Evolutionary conservation across 2,888 invertebrate genomes (phyloP).

Genomic region (Ennomos erosarius): DNA sequence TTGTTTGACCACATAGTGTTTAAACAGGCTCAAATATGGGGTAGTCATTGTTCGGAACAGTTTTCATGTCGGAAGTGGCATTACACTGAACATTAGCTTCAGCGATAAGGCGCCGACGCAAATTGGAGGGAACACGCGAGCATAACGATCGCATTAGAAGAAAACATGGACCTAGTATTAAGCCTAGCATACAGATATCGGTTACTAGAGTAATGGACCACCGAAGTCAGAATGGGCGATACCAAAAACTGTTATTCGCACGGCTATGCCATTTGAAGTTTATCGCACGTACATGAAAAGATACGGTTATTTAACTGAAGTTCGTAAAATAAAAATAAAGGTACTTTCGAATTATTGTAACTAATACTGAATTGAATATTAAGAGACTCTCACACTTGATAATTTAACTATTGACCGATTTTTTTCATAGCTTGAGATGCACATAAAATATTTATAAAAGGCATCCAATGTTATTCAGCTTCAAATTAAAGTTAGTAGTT

Average conservation of each 20-base stretch:
- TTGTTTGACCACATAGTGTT: constrained; percentile 56
- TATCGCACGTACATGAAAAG: not conserved
- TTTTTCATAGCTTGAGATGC: no score
- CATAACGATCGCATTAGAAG: constrained; percentile 55
- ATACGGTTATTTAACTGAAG: no score
- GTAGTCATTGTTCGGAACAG: constrained; percentile 69
- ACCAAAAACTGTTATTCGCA: constrained; percentile 9
- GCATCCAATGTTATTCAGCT: no score
- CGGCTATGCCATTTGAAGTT: not conserved
- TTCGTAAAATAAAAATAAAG: no score
- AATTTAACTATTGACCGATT: no score
- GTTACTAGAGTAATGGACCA: constrained; percentile 2
- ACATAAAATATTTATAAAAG: no score
- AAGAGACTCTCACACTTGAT: no score
- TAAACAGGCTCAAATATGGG: constrained; percentile 54
- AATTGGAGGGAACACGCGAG: constrained; percentile 77
- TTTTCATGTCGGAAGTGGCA: constrained; percentile 81
- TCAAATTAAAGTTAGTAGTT: no score
- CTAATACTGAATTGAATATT: no score
- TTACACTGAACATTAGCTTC: constrained; percentile 80
- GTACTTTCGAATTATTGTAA: no score
- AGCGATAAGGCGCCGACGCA: constrained; percentile 78
- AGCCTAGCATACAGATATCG: constrained; percentile 15
- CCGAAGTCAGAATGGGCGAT: not conserved
- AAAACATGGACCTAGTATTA: constrained; percentile 48